phyloP scores from a whole-genome alignment of 2,113 vertebrate genomes.

The Corapipo altera region DNA sequence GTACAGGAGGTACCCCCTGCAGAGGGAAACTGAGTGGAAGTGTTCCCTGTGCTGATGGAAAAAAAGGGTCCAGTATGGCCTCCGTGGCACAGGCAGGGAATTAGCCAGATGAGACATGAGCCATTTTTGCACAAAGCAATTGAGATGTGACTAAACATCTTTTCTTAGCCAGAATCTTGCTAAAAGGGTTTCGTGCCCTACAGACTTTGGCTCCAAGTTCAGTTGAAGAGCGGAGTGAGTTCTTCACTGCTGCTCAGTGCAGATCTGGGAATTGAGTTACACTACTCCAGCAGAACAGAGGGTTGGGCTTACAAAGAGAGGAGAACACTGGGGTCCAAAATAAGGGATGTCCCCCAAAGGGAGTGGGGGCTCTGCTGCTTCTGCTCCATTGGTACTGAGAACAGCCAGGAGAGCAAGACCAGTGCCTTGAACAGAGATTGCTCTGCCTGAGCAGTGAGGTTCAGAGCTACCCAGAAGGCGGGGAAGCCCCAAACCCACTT shows the following conservation, averaged over 20 bases:
- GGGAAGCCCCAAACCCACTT: not conserved
- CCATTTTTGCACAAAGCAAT: not conserved
- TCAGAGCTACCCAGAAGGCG: not conserved
- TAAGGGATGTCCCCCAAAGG: not conserved
- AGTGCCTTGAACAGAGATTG: not conserved
- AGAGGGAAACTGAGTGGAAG: not conserved
- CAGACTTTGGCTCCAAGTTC: not conserved
- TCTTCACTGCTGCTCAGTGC: not conserved
- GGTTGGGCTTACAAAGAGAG: rapidly evolving
- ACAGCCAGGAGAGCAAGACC: not conserved
- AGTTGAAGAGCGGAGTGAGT: not conserved
- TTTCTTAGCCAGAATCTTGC: not conserved
- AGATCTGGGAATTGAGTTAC: not conserved
- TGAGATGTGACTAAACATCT: not conserved
- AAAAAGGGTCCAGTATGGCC: not conserved
- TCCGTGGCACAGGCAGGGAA: not conserved
- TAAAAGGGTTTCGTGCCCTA: not conserved
- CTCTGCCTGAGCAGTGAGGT: rapidly evolving
- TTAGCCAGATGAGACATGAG: not conserved
- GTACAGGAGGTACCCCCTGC: rapidly evolving
- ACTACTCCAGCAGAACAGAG: not conserved
- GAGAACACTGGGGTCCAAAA: not conserved
- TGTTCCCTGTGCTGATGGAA: not conserved
- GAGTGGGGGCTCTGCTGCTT: not conserved
- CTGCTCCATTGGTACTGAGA: not conserved